Conservation (phyloP, 2,797 vertebrate genomes). For the Sciurus carolinensis region DNA sequence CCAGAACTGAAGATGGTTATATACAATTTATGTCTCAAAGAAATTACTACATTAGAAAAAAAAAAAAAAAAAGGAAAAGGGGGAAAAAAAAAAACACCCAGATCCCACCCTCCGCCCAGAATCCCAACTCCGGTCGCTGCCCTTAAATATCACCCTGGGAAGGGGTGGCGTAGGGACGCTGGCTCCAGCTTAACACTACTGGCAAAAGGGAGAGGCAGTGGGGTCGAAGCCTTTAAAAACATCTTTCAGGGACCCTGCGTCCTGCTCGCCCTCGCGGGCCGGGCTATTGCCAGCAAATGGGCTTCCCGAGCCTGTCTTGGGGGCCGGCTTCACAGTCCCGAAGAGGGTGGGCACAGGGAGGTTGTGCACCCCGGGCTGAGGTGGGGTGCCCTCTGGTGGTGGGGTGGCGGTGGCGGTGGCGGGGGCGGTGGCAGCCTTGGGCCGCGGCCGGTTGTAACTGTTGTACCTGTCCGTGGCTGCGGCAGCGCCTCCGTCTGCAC, state of each 20-base stretch:
- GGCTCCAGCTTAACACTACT: constrained; percentile 88
- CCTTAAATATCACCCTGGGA: constrained; percentile 45
- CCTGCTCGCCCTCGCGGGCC: constrained; percentile 92
- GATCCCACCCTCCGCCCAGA: neutral
- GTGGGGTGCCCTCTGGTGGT: constrained; percentile 71
- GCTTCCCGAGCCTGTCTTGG: constrained; percentile 92
- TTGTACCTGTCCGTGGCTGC: constrained; percentile 94
- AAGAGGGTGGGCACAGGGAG: constrained; percentile 95
- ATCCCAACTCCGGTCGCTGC: constrained; percentile 61
- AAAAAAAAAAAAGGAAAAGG: neutral
- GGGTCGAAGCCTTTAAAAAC: constrained; percentile 99
- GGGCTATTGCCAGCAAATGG: constrained; percentile 96
- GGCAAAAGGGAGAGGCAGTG: constrained; percentile 97
- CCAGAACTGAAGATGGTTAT: constrained; percentile 76
- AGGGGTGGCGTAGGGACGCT: neutral
- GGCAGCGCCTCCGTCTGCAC: constrained; percentile 69
- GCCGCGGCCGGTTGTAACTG: constrained; percentile 96
- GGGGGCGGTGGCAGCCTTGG: constrained; percentile 90
- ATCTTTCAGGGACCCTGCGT: constrained; percentile 96
- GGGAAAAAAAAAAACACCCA: constrained; percentile 22
- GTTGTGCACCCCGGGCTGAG: constrained; percentile 92
- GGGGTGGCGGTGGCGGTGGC: constrained; percentile 77
- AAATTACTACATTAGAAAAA: constrained; percentile 72
- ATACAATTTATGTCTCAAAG: constrained; percentile 81
- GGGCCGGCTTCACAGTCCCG: constrained; percentile 92